Percentiles rank a stretch among this genome's conserved stretches.
Evolutionary conservation across 2,113 vertebrate genomes (phyloP).

Genomic region (Aldabrachelys gigantea): DNA sequence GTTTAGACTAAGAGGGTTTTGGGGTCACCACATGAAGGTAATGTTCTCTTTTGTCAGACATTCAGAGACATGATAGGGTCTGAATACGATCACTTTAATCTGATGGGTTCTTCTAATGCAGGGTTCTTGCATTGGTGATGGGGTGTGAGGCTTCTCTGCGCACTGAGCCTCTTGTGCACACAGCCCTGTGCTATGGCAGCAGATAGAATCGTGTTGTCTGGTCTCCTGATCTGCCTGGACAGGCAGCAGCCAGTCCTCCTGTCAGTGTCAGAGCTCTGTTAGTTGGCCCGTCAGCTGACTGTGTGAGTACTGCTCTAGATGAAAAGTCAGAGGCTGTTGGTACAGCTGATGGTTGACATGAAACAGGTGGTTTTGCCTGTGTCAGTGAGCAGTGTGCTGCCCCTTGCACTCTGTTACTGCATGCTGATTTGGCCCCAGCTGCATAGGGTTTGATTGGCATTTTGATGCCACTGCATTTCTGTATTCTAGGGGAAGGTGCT

Average conservation of each 20-base stretch:
- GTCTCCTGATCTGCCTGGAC: background rate
- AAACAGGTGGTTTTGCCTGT: background rate
- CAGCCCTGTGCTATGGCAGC: background rate
- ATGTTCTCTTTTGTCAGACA: background rate
- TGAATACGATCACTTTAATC: background rate
- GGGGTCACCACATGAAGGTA: background rate
- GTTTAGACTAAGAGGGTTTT: background rate
- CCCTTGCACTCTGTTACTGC: background rate
- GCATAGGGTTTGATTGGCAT: background rate
- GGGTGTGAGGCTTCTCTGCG: background rate
- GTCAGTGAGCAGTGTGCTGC: background rate
- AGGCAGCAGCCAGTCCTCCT: background rate
- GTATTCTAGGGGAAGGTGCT: background rate
- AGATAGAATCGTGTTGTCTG: background rate
- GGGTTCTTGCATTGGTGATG: too few species aligned
- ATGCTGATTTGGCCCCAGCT: background rate
- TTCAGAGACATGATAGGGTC: background rate
- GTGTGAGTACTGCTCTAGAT: background rate
- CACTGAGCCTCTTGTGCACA: background rate
- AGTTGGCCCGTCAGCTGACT: background rate
- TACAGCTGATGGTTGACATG: background rate
- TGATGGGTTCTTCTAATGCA: background rate
- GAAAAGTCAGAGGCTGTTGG: background rate
- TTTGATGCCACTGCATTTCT: fast-evolving
- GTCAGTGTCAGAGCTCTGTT: background rate